phyloP scores from a whole-genome alignment of 1,140 invertebrate genomes.

The Drosophila nasuta region DNA sequence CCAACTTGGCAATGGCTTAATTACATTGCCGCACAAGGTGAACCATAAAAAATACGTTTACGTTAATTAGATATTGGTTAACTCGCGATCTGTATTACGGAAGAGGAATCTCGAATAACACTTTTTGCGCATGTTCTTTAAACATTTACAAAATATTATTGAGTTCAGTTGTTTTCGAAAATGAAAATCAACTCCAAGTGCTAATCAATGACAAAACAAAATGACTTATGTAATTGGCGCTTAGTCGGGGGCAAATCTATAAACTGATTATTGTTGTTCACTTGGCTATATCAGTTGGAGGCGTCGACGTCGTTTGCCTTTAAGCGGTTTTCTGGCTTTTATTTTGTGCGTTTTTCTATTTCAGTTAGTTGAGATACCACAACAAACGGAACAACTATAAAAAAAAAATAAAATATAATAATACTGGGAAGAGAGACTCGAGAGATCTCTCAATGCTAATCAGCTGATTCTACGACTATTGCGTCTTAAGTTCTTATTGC shows the following conservation, averaged over 20 bases:
- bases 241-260: background rate
- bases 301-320: background rate
- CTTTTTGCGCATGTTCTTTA: no score
- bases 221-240: conserved; percentile 53
- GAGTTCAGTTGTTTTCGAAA: no score
- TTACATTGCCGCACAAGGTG: conserved; percentile 32
- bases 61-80: conserved; percentile 28
- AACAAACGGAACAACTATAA: background rate
- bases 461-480: conserved; percentile 43
- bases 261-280: conserved; percentile 24
- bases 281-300: conserved; percentile 38
- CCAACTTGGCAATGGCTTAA: conserved; percentile 51
- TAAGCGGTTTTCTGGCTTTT: background rate
- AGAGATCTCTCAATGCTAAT: conserved; percentile 43
- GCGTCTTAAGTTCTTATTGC: conserved; percentile 42
- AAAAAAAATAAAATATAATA: no score
- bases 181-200: no score
- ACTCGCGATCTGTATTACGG: conserved; percentile 4
- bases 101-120: background rate
- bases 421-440: conserved; percentile 5
- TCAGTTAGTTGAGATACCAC: conserved; percentile 15
- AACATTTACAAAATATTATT: no score
- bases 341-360: background rate
- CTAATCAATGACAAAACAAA: conserved; percentile 59
- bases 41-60: conserved; percentile 14